phyloP scores from a whole-genome alignment of 2,888 invertebrate species.

The Omphaloscelis lunosa region DNA sequence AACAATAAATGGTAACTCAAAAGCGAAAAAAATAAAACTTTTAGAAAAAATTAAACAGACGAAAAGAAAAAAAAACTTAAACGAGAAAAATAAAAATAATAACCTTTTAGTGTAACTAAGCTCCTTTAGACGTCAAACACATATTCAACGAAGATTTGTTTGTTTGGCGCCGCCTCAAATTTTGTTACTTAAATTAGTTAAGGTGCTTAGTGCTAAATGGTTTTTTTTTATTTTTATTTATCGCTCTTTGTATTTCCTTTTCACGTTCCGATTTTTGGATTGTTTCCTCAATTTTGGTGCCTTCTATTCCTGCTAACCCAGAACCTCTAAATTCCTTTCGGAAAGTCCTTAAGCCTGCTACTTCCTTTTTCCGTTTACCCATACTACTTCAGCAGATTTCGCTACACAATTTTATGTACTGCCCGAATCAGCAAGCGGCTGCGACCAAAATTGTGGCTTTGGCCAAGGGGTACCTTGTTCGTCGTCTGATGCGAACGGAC shows the following conservation, averaged over 20 bases:
- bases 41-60: no score
- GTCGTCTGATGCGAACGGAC: constrained; percentile 95
- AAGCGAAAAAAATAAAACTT: no score
- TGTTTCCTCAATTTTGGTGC: neutral
- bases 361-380: neutral
- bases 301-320: constrained; percentile 1
- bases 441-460: constrained; percentile 93
- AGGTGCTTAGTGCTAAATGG: no score
- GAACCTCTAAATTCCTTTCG: neutral
- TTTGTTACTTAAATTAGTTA: no score
- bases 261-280: neutral
- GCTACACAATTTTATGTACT: constrained; percentile 79
- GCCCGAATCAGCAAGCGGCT: constrained; percentile 85
- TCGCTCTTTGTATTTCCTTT: constrained; percentile 9
- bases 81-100: no score
- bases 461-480: constrained; percentile 94
- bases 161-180: no score
- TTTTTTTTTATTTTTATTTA: no score
- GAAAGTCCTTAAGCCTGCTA: neutral
- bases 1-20: no score
- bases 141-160: no score
- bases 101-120: no score
- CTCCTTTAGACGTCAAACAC: no score
- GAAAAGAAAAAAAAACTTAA: no score
- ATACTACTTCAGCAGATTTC: constrained; percentile 12